Evolutionary conservation across 2,888 invertebrate species (phyloP).

Genomic region (Drosophila neotestacea): DNA sequence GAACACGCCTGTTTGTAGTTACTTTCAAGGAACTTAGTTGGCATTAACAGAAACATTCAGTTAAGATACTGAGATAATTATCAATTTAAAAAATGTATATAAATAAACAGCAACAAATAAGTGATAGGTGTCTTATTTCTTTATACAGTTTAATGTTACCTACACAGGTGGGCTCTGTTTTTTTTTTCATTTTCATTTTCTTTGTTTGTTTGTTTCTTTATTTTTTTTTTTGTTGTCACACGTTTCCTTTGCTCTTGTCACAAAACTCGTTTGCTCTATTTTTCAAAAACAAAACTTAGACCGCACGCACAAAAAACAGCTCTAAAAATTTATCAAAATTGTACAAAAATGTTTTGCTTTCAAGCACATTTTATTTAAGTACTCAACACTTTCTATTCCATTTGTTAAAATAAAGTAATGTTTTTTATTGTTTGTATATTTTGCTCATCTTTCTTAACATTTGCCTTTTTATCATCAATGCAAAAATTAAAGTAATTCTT

Average conservation of each 20-base stretch:
- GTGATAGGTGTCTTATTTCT: conserved; percentile 42
- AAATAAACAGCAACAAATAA: conserved; percentile 25
- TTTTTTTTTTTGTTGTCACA: conserved; percentile 31
- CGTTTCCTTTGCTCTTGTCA: conserved; percentile 52
- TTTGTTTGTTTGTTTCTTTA: conserved; percentile 29
- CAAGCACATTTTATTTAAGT: conserved; percentile 23
- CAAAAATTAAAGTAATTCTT: conserved; percentile 78
- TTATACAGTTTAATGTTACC: conserved; percentile 61
- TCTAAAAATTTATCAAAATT: conserved; percentile 80
- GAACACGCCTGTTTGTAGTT: conserved; percentile 22
- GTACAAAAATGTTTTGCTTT: conserved; percentile 61
- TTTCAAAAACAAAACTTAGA: conserved; percentile 44
- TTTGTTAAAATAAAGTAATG: conserved; percentile 76
- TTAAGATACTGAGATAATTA: conserved; percentile 28
- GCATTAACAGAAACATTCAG: conserved; percentile 41
- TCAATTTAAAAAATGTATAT: not conserved
- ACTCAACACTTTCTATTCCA: conserved; percentile 37
- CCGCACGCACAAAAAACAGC: conserved; percentile 64
- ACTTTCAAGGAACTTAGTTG: conserved; percentile 53
- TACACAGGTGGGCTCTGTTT: conserved; percentile 73
- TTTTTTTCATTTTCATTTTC: conserved; percentile 32
- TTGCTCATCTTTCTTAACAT: conserved; percentile 32
- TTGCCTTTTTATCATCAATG: conserved; percentile 38
- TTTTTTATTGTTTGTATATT: conserved; percentile 70
- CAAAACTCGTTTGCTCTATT: conserved; percentile 38